A percentile compares a stretch with the other conserved stretches of the same genome.
Conservation (phyloP, 2,888 invertebrate genomes). For the Amiota mariae region DNA sequence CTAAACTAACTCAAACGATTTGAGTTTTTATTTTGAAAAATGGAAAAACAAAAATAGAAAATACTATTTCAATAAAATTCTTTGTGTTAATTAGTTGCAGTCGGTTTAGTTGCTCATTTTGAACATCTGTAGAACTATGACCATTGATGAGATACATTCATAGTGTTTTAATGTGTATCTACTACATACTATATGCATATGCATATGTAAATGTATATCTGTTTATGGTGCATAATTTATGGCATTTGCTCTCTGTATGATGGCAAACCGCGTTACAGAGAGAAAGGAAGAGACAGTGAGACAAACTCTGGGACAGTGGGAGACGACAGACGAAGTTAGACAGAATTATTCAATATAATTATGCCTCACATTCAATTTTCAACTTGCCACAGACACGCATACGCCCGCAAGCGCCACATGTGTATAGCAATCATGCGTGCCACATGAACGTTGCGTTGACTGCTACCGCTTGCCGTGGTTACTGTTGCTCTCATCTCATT, state of each 20-base stretch:
- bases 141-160: no score
- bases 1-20: no score
- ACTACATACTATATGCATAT: not conserved
- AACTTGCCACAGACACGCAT: slow-evolving; percentile 42
- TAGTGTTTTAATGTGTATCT: not conserved
- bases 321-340: slow-evolving; percentile 8
- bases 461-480: slow-evolving; percentile 23
- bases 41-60: slow-evolving; percentile 18
- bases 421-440: slow-evolving; percentile 49
- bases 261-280: not conserved
- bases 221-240: slow-evolving; percentile 56
- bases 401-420: slow-evolving; percentile 50
- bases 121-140: no score
- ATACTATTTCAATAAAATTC: slow-evolving; percentile 48
- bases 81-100: slow-evolving; percentile 59
- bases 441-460: slow-evolving; percentile 40
- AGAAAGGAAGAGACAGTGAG: not conserved
- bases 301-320: not conserved
- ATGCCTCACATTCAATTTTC: slow-evolving; percentile 57
- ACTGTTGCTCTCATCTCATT: not conserved
- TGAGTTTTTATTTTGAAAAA: no score
- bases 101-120: slow-evolving; percentile 33
- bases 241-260: slow-evolving; percentile 42
- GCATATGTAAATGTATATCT: no score
- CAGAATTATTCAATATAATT: slow-evolving; percentile 53